phyloP scores from a whole-genome alignment of 2,797 vertebrate genomes.

The Heliangelus exortis region DNA sequence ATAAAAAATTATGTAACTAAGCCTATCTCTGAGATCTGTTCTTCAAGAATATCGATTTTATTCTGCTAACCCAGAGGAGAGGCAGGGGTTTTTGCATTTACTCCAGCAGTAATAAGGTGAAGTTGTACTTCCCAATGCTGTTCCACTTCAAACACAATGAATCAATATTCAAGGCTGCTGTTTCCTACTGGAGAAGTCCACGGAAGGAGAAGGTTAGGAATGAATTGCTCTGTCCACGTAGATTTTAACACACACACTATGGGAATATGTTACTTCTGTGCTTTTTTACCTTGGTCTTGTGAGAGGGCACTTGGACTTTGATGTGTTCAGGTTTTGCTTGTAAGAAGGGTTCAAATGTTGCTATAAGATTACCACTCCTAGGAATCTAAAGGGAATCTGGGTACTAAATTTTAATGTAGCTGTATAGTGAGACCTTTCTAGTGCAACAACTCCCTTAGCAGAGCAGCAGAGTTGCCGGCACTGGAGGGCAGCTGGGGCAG shows the following conservation, averaged over 20 bases:
- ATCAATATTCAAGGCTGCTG: neutral
- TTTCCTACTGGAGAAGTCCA: neutral
- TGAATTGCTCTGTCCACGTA: neutral
- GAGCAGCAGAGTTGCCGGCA: neutral
- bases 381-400: neutral
- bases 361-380: neutral
- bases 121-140: neutral
- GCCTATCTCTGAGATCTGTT: neutral
- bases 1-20: neutral
- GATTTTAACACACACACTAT: neutral
- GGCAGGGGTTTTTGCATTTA: neutral
- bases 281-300: neutral
- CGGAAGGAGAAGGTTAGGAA: neutral
- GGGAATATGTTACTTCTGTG: neutral
- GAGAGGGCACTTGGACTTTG: neutral
- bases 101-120: neutral
- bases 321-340: neutral
- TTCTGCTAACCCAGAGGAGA: neutral
- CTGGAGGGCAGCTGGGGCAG: neutral
- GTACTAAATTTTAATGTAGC: neutral
- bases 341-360: neutral
- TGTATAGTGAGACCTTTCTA: neutral
- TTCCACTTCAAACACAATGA: neutral
- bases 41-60: neutral
- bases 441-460: accelerated